Evolutionary conservation across 2,797 vertebrate genomes (phyloP).

Genomic region (Vespertilio murinus): DNA sequence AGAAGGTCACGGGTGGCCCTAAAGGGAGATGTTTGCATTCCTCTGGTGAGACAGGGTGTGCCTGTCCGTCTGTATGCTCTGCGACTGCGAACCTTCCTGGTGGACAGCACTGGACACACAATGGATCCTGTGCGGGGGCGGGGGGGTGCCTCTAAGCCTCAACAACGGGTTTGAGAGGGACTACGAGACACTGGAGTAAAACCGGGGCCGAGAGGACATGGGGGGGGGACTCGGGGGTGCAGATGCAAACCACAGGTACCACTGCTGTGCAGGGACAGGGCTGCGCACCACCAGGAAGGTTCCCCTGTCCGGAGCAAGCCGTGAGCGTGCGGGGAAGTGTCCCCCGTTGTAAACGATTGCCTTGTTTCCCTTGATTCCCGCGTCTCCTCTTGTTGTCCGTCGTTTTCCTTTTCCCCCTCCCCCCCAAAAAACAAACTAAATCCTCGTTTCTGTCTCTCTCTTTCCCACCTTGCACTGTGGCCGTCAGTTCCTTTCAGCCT

Average conservation of each 20-base stretch:
- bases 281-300: constrained; percentile 62
- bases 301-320: background rate
- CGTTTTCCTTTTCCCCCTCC: constrained; percentile 47
- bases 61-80: constrained; percentile 56
- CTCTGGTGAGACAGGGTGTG: constrained; percentile 10
- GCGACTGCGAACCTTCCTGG: constrained; percentile 77
- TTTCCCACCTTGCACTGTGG: constrained; percentile 81
- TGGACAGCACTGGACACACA: background rate
- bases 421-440: constrained; percentile 68
- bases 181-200: background rate
- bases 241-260: accelerated
- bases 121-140: background rate
- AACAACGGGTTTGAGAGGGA: background rate
- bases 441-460: constrained; percentile 80
- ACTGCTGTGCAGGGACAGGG: background rate
- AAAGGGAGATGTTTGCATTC: constrained; percentile 31
- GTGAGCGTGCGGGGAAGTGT: background rate
- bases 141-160: background rate
- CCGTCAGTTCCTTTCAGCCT: constrained; percentile 89
- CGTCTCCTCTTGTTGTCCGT: background rate
- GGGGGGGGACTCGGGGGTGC: accelerated
- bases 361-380: background rate
- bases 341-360: background rate
- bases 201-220: no score
- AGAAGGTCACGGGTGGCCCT: background rate